Evolutionary conservation across 1,140 invertebrate genomes (phyloP).

Genomic region (Macrobrachium nipponense): DNA sequence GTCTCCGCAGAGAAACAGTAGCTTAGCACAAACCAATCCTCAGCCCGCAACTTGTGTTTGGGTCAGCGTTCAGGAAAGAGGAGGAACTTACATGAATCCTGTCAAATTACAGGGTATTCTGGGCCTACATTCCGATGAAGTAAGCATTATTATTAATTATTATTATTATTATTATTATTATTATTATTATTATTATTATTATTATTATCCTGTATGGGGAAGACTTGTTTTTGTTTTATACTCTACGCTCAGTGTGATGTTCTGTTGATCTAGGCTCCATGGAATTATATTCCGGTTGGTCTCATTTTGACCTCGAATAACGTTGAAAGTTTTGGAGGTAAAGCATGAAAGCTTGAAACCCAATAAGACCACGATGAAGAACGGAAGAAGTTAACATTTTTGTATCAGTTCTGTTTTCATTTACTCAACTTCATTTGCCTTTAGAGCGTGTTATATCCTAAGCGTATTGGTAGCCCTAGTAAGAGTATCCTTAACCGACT

Average conservation of each 20-base stretch:
- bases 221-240: too few species aligned
- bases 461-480: too few species aligned
- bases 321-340: not conserved
- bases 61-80: slow-evolving; percentile 16
- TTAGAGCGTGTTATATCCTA: too few species aligned
- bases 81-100: not conserved
- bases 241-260: too few species aligned
- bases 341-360: not conserved
- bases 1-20: not conserved
- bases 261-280: not conserved
- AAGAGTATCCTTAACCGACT: too few species aligned
- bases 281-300: not conserved
- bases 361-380: too few species aligned
- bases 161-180: too few species aligned
- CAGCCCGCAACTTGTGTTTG: slow-evolving; percentile 2
- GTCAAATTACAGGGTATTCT: slow-evolving; percentile 14
- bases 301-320: not conserved
- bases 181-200: too few species aligned
- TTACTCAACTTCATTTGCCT: too few species aligned
- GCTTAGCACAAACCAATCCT: not conserved
- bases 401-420: too few species aligned
- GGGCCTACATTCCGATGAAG: slow-evolving; percentile 5
- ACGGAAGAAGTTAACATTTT: too few species aligned
- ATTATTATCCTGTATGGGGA: too few species aligned
- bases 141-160: not conserved